These are phyloP conservation scores for Machaerirhynchus nigripectus DNA, from an alignment of 2,113 vertebrate genomes.

Conservation along the genomic window DNA sequence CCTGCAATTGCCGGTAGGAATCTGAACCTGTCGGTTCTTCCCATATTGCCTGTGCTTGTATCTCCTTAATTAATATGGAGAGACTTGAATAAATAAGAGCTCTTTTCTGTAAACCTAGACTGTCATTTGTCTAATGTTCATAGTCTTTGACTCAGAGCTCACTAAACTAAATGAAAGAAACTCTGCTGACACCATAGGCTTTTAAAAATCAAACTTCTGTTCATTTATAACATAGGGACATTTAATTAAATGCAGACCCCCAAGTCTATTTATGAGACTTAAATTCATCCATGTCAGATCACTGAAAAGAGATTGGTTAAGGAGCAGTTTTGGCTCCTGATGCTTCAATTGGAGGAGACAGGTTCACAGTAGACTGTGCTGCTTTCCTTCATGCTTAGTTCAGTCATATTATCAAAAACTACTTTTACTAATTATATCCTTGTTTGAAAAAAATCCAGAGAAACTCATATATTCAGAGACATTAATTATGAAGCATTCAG, in stretches of 20 bases:
- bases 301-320: neutral
- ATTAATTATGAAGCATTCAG: neutral
- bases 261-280: neutral
- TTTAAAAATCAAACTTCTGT: neutral
- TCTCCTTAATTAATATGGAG: neutral
- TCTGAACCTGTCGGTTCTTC: neutral
- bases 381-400: neutral
- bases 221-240: neutral
- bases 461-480: neutral
- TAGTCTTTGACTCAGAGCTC: neutral
- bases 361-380: neutral
- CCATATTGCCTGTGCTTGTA: neutral
- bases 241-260: neutral
- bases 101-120: neutral
- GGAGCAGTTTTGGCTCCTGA: neutral
- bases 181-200: neutral
- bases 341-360: neutral
- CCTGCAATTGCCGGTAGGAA: neutral
- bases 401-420: neutral
- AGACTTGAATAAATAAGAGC: neutral
- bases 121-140: neutral
- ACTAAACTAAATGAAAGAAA: neutral
- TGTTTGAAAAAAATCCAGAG: neutral
- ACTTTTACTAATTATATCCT: neutral
- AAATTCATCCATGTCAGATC: neutral